Percentiles rank a stretch among this genome's conserved stretches.
Conservation (phyloP, 1,140 invertebrate genomes). For the Drosophila chauvacae region DNA sequence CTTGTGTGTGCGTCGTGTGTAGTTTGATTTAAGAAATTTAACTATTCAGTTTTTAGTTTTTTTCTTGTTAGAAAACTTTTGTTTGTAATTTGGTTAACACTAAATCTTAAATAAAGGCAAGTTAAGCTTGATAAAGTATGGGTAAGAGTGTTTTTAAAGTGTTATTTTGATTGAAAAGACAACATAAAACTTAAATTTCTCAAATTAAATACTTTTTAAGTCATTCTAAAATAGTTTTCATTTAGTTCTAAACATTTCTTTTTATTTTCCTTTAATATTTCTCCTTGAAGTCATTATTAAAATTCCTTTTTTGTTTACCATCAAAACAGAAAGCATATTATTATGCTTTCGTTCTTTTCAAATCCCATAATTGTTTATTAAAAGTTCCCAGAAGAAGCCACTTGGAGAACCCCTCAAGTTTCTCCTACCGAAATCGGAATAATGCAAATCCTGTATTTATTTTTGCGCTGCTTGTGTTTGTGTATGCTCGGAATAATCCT, state of each 20-base stretch:
- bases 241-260: background rate
- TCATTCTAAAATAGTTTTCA: background rate
- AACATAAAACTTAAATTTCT: background rate
- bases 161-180: background rate
- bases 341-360: background rate
- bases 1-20: background rate
- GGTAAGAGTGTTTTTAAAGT: background rate
- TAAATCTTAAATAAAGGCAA: background rate
- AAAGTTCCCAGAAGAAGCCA: slow-evolving; percentile 1
- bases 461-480: slow-evolving; percentile 12
- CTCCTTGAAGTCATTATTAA: background rate
- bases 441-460: slow-evolving; percentile 26
- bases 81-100: background rate
- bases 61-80: background rate
- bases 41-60: background rate
- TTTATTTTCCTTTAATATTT: background rate
- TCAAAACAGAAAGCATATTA: background rate
- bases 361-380: slow-evolving; percentile 13
- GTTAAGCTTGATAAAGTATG: background rate
- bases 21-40: slow-evolving; percentile 10
- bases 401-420: background rate
- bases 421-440: background rate
- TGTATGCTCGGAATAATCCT: slow-evolving; percentile 44
- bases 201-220: background rate
- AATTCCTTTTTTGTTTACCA: background rate